Conservation (phyloP, 2,888 invertebrate genomes). For the Athalia rosae region DNA sequence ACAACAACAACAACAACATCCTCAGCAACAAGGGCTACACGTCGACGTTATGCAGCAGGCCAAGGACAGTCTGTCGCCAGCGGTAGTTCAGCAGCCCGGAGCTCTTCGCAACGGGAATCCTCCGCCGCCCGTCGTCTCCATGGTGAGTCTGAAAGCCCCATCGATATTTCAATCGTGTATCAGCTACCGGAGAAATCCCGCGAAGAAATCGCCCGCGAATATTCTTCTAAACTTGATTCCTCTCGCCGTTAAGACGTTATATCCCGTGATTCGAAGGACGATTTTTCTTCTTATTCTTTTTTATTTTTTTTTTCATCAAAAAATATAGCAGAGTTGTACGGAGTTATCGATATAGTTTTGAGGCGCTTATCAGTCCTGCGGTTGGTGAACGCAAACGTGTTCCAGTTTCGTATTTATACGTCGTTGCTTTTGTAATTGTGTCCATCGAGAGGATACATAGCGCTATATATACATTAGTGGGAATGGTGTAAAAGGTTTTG, state of each 20-base stretch:
- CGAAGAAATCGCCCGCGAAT: neutral
- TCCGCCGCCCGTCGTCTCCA: constrained; percentile 70
- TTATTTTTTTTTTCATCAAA: neutral
- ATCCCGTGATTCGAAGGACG: neutral
- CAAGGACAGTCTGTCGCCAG: constrained; percentile 70
- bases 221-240: too few species aligned
- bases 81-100: constrained; percentile 69
- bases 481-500: too few species aligned
- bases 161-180: too few species aligned
- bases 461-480: neutral
- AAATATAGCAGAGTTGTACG: constrained; percentile 10
- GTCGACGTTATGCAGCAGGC: constrained; percentile 72
- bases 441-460: neutral
- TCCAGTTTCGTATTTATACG: constrained; percentile 56
- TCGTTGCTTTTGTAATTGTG: neutral
- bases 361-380: constrained; percentile 57
- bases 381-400: constrained; percentile 54
- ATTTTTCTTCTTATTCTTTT: too few species aligned
- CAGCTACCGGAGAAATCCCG: neutral
- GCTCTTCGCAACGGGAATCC: constrained; percentile 71
- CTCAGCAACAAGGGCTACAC: constrained; percentile 67
- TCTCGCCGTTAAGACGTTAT: too few species aligned
- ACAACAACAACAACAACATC: constrained; percentile 62
- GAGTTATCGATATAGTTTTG: constrained; percentile 43
- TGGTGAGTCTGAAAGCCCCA: constrained; percentile 62